Evolutionary conservation across 2,797 vertebrate genomes (phyloP).

Genomic region (Siniperca undulata): DNA sequence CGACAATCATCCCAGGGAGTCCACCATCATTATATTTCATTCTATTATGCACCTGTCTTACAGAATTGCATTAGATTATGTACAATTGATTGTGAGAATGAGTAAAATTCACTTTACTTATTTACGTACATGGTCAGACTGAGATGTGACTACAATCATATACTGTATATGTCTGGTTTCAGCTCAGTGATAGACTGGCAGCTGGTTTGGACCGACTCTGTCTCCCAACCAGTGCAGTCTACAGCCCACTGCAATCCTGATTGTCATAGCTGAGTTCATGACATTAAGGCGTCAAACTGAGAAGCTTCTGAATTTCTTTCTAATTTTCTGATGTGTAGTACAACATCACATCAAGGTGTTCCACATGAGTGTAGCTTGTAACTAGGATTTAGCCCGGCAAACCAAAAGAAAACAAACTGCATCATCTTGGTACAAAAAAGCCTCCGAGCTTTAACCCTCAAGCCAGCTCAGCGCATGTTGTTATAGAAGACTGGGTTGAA

Average conservation of each 20-base stretch:
- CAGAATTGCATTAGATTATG: background rate
- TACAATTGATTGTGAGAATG: background rate
- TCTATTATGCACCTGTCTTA: background rate
- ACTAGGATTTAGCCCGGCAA: conserved; percentile 29
- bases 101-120: background rate
- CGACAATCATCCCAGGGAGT: background rate
- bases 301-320: conserved; percentile 20
- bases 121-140: background rate
- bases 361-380: conserved; percentile 10
- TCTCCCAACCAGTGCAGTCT: background rate
- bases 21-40: background rate
- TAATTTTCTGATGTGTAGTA: conserved; percentile 20
- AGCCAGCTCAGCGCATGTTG: conserved; percentile 48
- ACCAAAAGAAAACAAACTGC: conserved; percentile 1
- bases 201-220: background rate
- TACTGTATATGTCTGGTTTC: background rate
- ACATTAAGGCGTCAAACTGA: conserved; percentile 23
- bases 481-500: conserved; percentile 43
- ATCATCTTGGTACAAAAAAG: conserved; percentile 15
- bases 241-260: background rate
- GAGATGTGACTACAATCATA: background rate
- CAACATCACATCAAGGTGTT: conserved; percentile 39
- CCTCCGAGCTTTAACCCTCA: conserved; percentile 49
- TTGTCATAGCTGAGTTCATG: background rate
- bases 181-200: background rate